Percentiles rank a stretch among this genome's conserved stretches.
These are phyloP conservation scores for Pandemis heparana DNA, from an alignment of 2,888 invertebrate genomes.

Conservation along the genomic window DNA sequence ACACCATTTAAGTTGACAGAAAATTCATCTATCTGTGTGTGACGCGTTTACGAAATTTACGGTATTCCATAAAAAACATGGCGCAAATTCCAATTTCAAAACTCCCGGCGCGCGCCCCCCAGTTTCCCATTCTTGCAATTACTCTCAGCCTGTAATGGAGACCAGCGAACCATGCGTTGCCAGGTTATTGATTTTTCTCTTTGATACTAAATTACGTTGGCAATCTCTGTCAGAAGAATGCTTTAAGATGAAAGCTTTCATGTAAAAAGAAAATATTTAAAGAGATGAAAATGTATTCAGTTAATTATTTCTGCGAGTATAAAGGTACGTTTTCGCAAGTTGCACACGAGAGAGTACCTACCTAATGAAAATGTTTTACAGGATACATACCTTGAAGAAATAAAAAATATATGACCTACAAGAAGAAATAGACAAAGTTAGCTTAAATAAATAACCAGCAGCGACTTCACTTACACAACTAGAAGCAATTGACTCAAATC, in stretches of 20 bases:
- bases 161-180: conserved; percentile 7
- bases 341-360: neutral
- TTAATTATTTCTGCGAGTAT: neutral
- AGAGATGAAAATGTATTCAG: neutral
- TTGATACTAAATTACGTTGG: conserved; percentile 7
- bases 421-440: too few species aligned
- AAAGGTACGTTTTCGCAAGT: neutral
- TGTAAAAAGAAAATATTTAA: neutral
- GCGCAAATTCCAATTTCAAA: neutral
- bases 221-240: conserved; percentile 7
- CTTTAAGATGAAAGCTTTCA: conserved; percentile 4
- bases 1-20: too few species aligned
- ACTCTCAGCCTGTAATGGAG: neutral
- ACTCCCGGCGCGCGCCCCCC: neutral
- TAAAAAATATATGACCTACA: too few species aligned
- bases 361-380: too few species aligned
- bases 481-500: too few species aligned
- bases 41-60: too few species aligned
- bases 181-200: conserved; percentile 15
- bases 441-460: too few species aligned
- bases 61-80: neutral
- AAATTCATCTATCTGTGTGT: too few species aligned
- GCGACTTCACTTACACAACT: too few species aligned
- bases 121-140: conserved; percentile 1
- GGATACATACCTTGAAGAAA: too few species aligned